These are phyloP conservation scores for Lacerta viridis DNA, from an alignment of 2,797 vertebrate species.

Conservation along the genomic window DNA sequence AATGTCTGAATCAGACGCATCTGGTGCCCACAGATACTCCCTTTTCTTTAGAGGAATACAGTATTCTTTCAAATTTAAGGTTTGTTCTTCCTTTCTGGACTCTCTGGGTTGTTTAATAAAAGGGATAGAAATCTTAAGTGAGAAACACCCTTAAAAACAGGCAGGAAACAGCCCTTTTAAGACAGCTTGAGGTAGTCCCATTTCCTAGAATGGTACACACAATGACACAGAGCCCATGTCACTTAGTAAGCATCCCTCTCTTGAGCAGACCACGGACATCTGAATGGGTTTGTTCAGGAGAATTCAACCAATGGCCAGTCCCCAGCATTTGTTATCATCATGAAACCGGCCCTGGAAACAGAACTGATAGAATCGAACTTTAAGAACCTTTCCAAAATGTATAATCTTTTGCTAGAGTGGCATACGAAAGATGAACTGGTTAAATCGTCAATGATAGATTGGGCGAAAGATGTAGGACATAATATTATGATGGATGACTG, in stretches of 20 bases:
- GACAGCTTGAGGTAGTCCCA: neutral
- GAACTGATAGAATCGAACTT: no score
- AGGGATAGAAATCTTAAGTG: neutral
- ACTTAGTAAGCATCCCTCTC: neutral
- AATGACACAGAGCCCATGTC: neutral
- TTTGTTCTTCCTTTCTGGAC: neutral
- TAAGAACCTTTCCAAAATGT: no score
- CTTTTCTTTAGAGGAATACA: neutral
- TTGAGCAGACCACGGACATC: neutral
- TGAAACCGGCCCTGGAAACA: neutral
- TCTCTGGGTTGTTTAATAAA: neutral
- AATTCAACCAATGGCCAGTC: neutral
- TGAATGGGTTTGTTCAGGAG: neutral
- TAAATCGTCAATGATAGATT: no score
- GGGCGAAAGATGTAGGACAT: no score
- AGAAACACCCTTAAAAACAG: neutral
- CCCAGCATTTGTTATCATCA: neutral
- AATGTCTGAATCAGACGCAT: no score
- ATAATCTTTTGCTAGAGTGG: no score
- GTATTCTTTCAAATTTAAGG: neutral
- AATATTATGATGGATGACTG: no score
- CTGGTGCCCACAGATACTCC: neutral
- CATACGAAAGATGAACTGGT: no score
- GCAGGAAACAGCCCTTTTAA: neutral
- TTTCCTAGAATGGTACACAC: neutral